Evolutionary conservation across 2,888 invertebrate genomes (phyloP).

Genomic region (Anthophora plumipes): DNA sequence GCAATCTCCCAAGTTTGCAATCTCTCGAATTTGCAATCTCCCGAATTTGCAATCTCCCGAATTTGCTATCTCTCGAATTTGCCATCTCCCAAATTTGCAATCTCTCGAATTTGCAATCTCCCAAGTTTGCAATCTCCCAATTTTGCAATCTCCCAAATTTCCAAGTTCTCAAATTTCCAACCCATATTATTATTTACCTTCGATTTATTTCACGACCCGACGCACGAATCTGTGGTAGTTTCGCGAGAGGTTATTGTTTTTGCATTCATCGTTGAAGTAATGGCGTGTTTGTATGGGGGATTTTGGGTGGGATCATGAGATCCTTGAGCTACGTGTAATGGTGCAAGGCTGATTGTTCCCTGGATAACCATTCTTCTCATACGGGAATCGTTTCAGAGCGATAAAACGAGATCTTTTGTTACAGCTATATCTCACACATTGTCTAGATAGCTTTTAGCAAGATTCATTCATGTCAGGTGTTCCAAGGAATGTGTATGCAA

Average conservation of each 20-base stretch:
- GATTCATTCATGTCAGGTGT: constrained; percentile 2
- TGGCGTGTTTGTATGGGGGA: constrained; percentile 12
- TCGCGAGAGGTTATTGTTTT: constrained; percentile 1
- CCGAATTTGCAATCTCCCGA: no score
- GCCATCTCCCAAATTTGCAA: no score
- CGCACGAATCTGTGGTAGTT: no score
- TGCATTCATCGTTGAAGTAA: neutral
- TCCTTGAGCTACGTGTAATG: neutral
- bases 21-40: no score
- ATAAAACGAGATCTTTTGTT: constrained; percentile 30
- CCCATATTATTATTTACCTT: neutral
- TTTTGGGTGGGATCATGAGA: constrained; percentile 33
- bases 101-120: no score
- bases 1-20: no score
- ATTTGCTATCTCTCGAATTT: no score
- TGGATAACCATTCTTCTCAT: constrained; percentile 28
- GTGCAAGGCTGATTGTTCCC: constrained; percentile 10
- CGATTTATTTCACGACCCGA: neutral
- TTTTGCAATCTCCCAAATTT: no score
- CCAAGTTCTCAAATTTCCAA: no score
- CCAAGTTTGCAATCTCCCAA: no score
- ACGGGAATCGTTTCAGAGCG: constrained; percentile 24
- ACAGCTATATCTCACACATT: constrained; percentile 14
- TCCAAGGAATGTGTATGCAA: no score
- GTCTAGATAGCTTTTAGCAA: constrained; percentile 4